A percentile compares a stretch with the other conserved stretches of the same genome.
These are phyloP conservation scores for Limnephilus lunatus DNA, from an alignment of 2,888 invertebrate species.

Conservation along the genomic window DNA sequence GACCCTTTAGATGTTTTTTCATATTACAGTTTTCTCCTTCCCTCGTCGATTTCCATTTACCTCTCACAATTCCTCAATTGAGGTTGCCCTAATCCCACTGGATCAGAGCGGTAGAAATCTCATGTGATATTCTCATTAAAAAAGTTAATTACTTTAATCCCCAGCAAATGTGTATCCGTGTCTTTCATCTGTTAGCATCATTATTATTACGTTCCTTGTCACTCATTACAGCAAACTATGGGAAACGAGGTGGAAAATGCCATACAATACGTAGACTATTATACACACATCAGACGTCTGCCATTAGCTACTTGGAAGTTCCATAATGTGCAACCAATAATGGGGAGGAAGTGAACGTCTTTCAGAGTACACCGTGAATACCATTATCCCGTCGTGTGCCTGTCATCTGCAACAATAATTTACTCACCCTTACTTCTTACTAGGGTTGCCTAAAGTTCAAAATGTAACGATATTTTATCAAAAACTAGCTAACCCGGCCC, in stretches of 20 bases:
- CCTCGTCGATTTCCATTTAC: not conserved
- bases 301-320: not conserved
- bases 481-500: too few species aligned
- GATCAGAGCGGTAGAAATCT: not conserved
- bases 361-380: constrained; percentile 10
- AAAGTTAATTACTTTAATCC: not conserved
- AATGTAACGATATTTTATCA: not conserved
- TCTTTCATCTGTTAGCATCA: not conserved
- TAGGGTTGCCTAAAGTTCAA: not conserved
- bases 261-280: not conserved
- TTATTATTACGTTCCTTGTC: not conserved
- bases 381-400: not conserved
- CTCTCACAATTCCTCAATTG: not conserved
- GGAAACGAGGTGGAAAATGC: not conserved
- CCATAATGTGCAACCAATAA: constrained; percentile 30
- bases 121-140: not conserved
- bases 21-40: not conserved
- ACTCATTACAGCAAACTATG: not conserved
- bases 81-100: not conserved
- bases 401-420: not conserved
- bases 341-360: constrained; percentile 36
- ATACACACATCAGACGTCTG: not conserved
- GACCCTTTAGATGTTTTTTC: not conserved
- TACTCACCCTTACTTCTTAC: not conserved
- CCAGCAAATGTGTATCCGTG: not conserved